Conservation (phyloP, 2,113 vertebrate genomes). For the Acanthisitta chloris region DNA sequence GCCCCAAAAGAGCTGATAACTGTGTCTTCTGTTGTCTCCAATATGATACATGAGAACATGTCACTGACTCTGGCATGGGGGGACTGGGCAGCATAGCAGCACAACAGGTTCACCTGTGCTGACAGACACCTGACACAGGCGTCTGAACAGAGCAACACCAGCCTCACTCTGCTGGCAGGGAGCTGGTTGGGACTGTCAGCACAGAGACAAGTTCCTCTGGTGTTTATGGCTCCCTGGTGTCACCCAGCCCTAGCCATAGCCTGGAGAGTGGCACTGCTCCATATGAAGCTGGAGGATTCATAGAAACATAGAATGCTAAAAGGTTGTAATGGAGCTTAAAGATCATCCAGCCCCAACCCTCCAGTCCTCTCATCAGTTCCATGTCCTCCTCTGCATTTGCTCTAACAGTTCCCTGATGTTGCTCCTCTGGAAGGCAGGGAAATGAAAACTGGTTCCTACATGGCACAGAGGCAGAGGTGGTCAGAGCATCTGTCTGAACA, state of each 20-base stretch:
- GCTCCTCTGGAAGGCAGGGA: neutral
- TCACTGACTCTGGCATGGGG: neutral
- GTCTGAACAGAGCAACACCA: neutral
- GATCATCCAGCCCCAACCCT: no score
- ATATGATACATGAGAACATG: accelerated
- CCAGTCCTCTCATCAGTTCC: no score
- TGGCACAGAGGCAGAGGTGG: neutral
- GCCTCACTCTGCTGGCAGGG: neutral
- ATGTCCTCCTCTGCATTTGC: no score
- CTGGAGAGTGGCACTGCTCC: neutral
- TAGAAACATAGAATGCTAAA: no score
- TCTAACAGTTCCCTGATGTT: neutral
- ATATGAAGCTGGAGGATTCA: neutral
- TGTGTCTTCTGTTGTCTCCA: neutral
- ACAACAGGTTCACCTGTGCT: neutral
- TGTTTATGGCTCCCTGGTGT: neutral
- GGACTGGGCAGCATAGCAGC: neutral
- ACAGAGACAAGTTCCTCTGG: neutral
- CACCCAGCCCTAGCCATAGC: neutral
- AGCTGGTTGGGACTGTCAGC: neutral
- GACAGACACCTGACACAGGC: neutral
- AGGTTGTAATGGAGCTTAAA: no score
- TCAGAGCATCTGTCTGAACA: neutral
- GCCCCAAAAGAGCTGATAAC: neutral
- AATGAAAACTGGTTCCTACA: neutral